A percentile compares a stretch with the other conserved stretches of the same genome.
phyloP scores from a whole-genome alignment of 92 coral and sea anemone species.

The Epizoanthus fatuus region DNA sequence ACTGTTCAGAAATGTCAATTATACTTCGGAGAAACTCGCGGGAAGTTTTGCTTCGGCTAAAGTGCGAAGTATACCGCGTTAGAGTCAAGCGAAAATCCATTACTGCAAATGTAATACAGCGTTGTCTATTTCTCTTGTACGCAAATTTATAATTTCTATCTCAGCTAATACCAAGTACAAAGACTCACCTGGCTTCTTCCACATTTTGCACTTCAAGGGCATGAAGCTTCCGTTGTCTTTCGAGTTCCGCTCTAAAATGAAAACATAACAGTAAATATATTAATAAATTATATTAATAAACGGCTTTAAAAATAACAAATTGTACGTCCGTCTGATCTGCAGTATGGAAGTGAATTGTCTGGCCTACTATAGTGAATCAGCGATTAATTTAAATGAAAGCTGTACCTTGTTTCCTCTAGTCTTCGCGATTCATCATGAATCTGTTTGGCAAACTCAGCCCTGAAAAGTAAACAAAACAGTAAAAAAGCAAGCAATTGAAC shows the following conservation, averaged over 20 bases:
- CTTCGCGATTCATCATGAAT: constrained; percentile 95
- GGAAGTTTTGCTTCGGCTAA: too few relatives aligned
- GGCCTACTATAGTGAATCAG: background rate
- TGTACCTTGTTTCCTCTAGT: constrained; percentile 95
- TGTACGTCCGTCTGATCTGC: background rate
- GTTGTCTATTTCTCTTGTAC: too few relatives aligned
- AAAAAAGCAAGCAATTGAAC: background rate
- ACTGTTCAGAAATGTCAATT: too few relatives aligned
- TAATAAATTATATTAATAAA: background rate
- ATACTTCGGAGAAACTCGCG: too few relatives aligned
- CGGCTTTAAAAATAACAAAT: background rate
- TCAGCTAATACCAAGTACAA: background rate
- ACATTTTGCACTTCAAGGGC: constrained; percentile 92
- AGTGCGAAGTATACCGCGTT: too few relatives aligned
- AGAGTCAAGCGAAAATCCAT: too few relatives aligned
- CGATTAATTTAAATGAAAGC: background rate
- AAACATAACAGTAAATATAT: background rate
- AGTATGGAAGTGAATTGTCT: background rate
- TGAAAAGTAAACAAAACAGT: constrained; percentile 25
- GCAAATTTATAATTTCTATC: background rate
- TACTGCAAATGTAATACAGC: too few relatives aligned
- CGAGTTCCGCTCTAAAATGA: constrained; percentile 87
- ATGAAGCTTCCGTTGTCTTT: constrained; percentile 94
- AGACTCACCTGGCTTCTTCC: constrained; percentile 91
- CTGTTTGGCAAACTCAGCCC: constrained; percentile 94